Evolutionary conservation across 2,113 vertebrate genomes (phyloP).

Genomic region (Diglossa brunneiventris): DNA sequence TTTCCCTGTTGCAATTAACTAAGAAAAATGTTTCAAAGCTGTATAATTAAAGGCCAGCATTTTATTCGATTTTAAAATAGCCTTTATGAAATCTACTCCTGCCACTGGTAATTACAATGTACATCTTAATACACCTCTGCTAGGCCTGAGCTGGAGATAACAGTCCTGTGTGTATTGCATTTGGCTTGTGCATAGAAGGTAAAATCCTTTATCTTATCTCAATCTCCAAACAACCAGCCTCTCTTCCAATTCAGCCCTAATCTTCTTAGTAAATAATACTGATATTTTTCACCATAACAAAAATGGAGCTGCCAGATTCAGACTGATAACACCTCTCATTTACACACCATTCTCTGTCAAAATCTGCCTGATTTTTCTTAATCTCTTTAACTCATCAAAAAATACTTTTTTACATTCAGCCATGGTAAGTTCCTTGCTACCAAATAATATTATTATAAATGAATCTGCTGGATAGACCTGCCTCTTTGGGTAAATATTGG

Average conservation of each 20-base stretch:
- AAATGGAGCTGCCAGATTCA: conserved; percentile 84
- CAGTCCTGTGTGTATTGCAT: conserved; percentile 77
- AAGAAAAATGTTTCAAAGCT: conserved; percentile 81
- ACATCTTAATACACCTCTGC: conserved; percentile 94
- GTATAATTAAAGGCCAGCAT: conserved; percentile 80
- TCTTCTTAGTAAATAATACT: conserved; percentile 99
- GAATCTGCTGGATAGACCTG: conserved; percentile 74
- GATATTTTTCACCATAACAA: conserved; percentile 94
- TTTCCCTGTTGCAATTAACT: conserved; percentile 77
- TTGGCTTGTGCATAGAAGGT: conserved; percentile 80
- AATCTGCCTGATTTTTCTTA: conserved; percentile 82
- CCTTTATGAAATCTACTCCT: conserved; percentile 92
- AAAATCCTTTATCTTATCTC: conserved; percentile 96
- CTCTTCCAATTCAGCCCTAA: conserved; percentile 97
- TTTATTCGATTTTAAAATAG: conserved; percentile 81
- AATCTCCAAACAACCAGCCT: conserved; percentile 96
- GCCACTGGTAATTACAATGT: conserved; percentile 95
- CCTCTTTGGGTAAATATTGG: conserved; percentile 66
- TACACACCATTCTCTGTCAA: conserved; percentile 87
- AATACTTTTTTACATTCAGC: conserved; percentile 79
- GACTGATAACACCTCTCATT: conserved; percentile 86
- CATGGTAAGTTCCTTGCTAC: conserved; percentile 74
- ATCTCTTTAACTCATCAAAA: conserved; percentile 85
- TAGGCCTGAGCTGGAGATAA: conserved; percentile 89
- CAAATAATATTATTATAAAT: conserved; percentile 81